Evolutionary conservation across 2,888 invertebrate genomes (phyloP), one percentile per base, ranked within the genome.

Genomic region (Fragum fragum): DNA sequence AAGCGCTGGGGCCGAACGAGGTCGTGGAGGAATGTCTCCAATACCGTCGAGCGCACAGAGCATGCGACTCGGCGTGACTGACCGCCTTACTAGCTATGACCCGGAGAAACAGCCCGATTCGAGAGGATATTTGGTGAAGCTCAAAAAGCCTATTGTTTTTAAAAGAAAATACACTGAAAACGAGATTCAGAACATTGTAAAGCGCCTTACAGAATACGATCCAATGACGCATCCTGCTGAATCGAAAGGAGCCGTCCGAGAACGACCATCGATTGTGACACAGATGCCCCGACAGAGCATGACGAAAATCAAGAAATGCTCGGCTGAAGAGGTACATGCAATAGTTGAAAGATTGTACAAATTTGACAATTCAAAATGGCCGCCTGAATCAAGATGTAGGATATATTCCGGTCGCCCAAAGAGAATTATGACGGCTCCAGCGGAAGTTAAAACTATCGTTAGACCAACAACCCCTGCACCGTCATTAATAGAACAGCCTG

Each of bases 261-360:
- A 73, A 11, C 57, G 53, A 18, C 87, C 88, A 6, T 77, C 81
- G 11, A 84, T 87, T 7, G 89, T 89, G 11, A 73, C 83, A 0
- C 76, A 79, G 23, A 72, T 87, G 21, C 87, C 89, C 18, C 74
- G 89, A 26, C 87, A 89, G 66, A 86, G 86, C n/a, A 88, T 89
- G 89, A 63, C 79, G 1, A 76, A 73, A 29, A 71, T 88, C 1
- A 88, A 88, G 73, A 88, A 89, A 59, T 89, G 88, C 42, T 78
- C 86, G 0, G 84, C 88, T 1, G 85, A 87, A 23, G 86, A 90
- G 74, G 90, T 90, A 5, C 88, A 90, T 61, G 87, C 89, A n/a
- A 89, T 90, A 28, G 89, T 90, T 0, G 88, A 90, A 66, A 69
- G 90, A 36, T 74, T 89, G 32, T 89, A 86, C 66, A 81, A 61